These are phyloP conservation scores for Drosophila rellima DNA, from an alignment of 2,888 invertebrate genomes.

Conservation along the genomic window DNA sequence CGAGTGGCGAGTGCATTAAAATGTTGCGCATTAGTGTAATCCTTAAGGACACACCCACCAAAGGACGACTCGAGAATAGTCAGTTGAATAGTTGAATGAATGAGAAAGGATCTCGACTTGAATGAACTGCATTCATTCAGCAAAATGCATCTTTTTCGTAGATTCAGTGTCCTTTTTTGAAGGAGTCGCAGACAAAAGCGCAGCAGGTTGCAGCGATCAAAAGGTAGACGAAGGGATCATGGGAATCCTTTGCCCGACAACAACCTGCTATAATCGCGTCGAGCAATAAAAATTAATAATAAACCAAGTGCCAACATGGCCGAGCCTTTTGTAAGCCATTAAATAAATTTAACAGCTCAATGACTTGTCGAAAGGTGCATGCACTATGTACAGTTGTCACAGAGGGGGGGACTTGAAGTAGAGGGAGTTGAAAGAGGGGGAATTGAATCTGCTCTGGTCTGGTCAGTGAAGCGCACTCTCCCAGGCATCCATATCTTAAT, in stretches of 20 bases:
- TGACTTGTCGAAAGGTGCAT: conserved; percentile 78
- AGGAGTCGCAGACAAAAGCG: conserved; percentile 61
- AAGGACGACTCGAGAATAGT: not conserved
- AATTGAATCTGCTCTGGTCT: not conserved
- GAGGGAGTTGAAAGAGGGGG: too few relatives aligned
- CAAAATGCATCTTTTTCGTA: conserved; percentile 30
- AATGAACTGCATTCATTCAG: conserved; percentile 68
- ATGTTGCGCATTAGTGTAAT: conserved; percentile 77
- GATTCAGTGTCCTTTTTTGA: conserved; percentile 24
- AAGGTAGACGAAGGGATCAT: conserved; percentile 51
- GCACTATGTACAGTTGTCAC: conserved; percentile 13
- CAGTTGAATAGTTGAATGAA: conserved; percentile 28
- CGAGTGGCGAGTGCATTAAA: conserved; percentile 64
- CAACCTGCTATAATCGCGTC: conserved; percentile 60
- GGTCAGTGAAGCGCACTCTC: conserved; percentile 53
- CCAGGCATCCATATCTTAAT: conserved; percentile 71
- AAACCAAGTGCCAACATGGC: conserved; percentile 73
- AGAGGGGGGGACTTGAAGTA: too few relatives aligned
- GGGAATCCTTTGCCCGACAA: conserved; percentile 64
- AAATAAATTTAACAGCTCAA: conserved; percentile 81
- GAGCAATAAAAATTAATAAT: conserved; percentile 74
- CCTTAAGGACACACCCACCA: conserved; percentile 72
- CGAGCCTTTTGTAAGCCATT: conserved; percentile 64
- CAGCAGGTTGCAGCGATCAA: conserved; percentile 56
- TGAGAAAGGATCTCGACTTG: conserved; percentile 37